Conservation (phyloP, 2,888 invertebrate species). For the Rhaphigaster nebulosa region DNA sequence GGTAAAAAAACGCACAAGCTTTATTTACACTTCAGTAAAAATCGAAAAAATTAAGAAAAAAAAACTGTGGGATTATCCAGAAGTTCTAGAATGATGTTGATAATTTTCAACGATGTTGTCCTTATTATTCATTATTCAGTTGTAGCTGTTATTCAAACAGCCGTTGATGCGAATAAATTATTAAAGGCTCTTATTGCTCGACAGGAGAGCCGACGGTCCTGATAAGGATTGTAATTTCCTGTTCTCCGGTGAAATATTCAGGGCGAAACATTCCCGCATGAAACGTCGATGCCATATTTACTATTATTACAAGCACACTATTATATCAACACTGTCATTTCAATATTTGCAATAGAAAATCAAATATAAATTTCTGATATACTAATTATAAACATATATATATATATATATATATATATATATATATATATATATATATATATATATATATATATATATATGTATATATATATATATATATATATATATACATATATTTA, state of each 20-base stretch:
- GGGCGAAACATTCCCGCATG: not conserved
- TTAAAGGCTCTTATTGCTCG: not conserved
- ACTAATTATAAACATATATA: too few species aligned
- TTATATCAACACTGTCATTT: too few species aligned
- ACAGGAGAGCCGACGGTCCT: not conserved
- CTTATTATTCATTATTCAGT: not conserved
- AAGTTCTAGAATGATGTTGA: not conserved
- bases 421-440: too few species aligned
- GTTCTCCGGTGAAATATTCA: not conserved
- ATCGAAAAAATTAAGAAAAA: too few species aligned
- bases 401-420: too few species aligned
- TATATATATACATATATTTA: too few species aligned
- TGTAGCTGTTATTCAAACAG: not conserved
- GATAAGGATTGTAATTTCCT: constrained; percentile 22
- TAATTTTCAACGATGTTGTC: not conserved
- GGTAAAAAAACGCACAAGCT: too few species aligned
- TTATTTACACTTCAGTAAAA: not conserved
- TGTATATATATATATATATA: too few species aligned
- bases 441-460: too few species aligned
- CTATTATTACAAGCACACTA: not conserved
- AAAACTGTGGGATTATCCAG: not conserved
- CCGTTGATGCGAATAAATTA: not conserved
- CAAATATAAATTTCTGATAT: too few species aligned
- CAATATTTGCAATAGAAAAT: too few species aligned
- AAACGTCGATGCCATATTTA: not conserved